Evolutionary conservation across 2,797 vertebrate genomes (phyloP).

Genomic region (Thalassophryne amazonica): DNA sequence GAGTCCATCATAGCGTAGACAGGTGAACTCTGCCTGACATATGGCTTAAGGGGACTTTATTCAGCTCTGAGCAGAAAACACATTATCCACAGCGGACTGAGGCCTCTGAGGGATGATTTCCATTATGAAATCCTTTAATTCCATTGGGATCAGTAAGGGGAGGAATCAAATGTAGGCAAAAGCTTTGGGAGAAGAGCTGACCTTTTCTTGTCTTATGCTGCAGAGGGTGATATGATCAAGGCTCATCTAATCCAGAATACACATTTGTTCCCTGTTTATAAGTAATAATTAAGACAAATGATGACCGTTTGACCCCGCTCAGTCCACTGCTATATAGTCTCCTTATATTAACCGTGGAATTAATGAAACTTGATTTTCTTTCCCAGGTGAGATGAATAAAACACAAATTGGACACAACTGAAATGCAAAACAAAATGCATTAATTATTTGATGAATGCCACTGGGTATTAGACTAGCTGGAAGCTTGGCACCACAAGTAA

Average conservation of each 20-base stretch:
- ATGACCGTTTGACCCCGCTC: background rate
- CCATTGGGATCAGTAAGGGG: constrained; percentile 10
- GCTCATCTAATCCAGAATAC: background rate
- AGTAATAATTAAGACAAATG: constrained; percentile 11
- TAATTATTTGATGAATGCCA: too few relatives aligned
- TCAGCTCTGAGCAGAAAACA: constrained; percentile 57
- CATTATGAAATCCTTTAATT: constrained; percentile 60
- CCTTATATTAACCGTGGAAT: background rate
- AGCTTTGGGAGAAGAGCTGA: constrained; percentile 8
- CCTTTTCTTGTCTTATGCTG: background rate
- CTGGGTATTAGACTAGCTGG: too few relatives aligned
- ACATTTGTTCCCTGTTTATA: background rate
- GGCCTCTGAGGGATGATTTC: constrained; percentile 47
- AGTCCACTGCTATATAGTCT: background rate
- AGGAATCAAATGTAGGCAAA: constrained; percentile 3
- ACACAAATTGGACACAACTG: too few relatives aligned
- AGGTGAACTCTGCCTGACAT: constrained; percentile 49
- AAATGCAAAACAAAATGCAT: too few relatives aligned
- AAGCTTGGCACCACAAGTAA: too few relatives aligned
- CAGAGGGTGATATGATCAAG: constrained; percentile 1
- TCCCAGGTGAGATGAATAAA: too few relatives aligned
- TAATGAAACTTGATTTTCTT: background rate
- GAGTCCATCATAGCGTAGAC: constrained; percentile 14
- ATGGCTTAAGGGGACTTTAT: constrained; percentile 58
- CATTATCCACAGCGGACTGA: constrained; percentile 58